Evolutionary conservation across 2,113 vertebrate genomes (phyloP), one percentile per base, ranked within the genome.

Genomic region (Machaerirhynchus nigripectus): DNA sequence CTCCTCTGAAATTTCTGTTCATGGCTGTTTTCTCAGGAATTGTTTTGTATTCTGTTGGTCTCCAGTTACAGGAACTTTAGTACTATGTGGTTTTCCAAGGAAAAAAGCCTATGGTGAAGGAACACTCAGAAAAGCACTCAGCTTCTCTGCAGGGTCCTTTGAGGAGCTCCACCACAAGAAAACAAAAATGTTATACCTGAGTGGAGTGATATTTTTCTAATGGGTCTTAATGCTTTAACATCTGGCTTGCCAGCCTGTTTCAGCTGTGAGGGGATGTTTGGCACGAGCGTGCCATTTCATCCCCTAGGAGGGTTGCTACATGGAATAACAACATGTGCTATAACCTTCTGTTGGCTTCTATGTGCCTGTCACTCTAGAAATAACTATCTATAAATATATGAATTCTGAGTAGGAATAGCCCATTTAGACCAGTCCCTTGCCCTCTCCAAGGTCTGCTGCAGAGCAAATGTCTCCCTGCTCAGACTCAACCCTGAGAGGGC

Each of bases 401-500:
- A 55, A 37, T 90, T 85, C 39, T 2, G 5, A 49, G 27, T 35
- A 92, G 30, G 26, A 87, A 35, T 50, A 63, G 6, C n/a, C 15
- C 3, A 1, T 81, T 89, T 75, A 79, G 76, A 64, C 3, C 15
- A 60, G 10, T 47, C 12, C 14, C 19, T 44, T 75, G 57, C 28
- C 12, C 2, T 2, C 31, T 85, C 5, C 2, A 2, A 50, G 65
- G 17, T 73, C 78, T 93, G 59, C 27, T 71, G 53, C 42, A 53
- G 21, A 61, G 18, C 4, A 18, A 82, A 67, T 4, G 1, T 46
- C n/a, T 70, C 31, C 16, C 50, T 42, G 37, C 35, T 24, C 10
- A n/a, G 22, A 44, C 24, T 74, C 27, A 75, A 1, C 24, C 1
- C 27, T 0, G 1, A 55, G 64, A 67, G 55, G 71, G 26, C 21